phyloP scores from a whole-genome alignment of 23 tunicate genomes.

The Styela clava region DNA sequence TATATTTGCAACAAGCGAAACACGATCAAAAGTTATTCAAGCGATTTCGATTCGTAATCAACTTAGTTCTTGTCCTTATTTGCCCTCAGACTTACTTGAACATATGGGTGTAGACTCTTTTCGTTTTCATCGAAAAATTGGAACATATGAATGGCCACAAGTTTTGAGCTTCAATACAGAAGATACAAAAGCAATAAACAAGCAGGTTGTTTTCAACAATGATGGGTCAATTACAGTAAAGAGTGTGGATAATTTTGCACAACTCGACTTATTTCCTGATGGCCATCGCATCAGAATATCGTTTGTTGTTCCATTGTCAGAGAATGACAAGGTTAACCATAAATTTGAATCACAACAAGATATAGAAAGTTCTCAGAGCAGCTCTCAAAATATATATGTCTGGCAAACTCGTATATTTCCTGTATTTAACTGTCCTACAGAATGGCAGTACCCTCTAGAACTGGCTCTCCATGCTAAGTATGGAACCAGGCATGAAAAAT shows the following conservation, averaged over 20 bases:
- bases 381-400: not conserved
- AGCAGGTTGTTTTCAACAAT: not conserved
- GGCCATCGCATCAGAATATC: slow-evolving; percentile 16
- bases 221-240: slow-evolving; percentile 16
- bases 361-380: not conserved
- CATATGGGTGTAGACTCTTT: slow-evolving; percentile 30
- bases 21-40: slow-evolving; percentile 46
- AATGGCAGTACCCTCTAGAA: slow-evolving; percentile 55
- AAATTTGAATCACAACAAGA: not conserved
- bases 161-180: not conserved
- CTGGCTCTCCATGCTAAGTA: too few species aligned
- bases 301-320: not conserved
- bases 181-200: not conserved
- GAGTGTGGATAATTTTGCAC: slow-evolving; percentile 35
- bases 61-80: slow-evolving; percentile 53
- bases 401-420: slow-evolving; percentile 51
- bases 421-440: slow-evolving; percentile 24
- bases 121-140: slow-evolving; percentile 37
- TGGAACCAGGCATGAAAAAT: too few species aligned
- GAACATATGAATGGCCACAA: slow-evolving; percentile 46
- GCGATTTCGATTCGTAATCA: slow-evolving; percentile 46
- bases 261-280: slow-evolving; percentile 11
- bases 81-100: slow-evolving; percentile 31
- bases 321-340: too few species aligned
- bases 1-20: slow-evolving; percentile 81